Conservation (phyloP, 1,140 invertebrate species). For the Drosophila jambulina region DNA sequence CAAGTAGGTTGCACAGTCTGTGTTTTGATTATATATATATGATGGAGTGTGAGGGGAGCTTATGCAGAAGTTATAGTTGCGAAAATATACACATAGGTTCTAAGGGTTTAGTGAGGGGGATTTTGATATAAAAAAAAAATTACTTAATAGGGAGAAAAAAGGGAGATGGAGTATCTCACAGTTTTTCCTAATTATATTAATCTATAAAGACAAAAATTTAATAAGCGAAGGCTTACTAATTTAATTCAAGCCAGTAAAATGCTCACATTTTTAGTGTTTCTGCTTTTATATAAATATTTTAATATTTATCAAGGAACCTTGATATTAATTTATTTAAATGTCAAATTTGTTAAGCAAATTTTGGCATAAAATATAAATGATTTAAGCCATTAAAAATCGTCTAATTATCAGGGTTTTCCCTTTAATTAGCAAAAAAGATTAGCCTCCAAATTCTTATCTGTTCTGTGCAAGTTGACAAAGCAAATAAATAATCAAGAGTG, state of each 20-base stretch:
- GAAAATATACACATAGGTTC: slow-evolving; percentile 25
- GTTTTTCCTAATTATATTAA: too few relatives aligned
- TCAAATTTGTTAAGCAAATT: background rate
- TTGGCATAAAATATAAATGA: background rate
- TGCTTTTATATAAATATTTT: too few relatives aligned
- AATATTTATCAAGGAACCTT: too few relatives aligned
- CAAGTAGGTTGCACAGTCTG: slow-evolving; percentile 29
- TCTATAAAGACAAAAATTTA: too few relatives aligned
- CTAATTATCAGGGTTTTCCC: background rate
- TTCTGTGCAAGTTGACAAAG: background rate
- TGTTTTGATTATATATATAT: slow-evolving; percentile 7
- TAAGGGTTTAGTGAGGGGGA: slow-evolving; percentile 1
- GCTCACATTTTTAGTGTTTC: too few relatives aligned
- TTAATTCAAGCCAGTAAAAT: too few relatives aligned
- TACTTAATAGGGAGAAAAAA: background rate
- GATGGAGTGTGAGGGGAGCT: background rate
- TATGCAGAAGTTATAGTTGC: slow-evolving; percentile 39
- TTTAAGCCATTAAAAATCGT: background rate
- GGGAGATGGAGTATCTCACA: too few relatives aligned
- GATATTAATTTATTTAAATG: background rate
- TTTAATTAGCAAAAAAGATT: background rate
- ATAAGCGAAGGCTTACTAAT: too few relatives aligned
- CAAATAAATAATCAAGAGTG: background rate
- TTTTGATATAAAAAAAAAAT: background rate
- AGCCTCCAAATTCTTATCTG: background rate